phyloP scores from a whole-genome alignment of 2,797 vertebrate genomes.

The Petrocephalus sullivani region DNA sequence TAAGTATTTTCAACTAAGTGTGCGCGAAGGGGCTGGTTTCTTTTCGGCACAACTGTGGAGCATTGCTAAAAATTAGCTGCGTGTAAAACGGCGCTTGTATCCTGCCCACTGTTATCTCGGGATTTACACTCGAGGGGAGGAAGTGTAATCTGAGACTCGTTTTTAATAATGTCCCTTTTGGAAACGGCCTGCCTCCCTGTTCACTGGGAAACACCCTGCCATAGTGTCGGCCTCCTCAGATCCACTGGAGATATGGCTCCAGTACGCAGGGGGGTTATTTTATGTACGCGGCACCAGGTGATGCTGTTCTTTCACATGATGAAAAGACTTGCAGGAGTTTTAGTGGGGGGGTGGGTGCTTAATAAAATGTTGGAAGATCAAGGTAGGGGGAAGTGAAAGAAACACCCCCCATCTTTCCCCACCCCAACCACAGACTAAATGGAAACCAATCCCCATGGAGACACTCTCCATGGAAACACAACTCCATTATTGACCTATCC shows the following conservation, averaged over 20 bases:
- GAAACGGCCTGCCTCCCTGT: slow-evolving; percentile 18
- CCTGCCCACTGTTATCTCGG: neutral
- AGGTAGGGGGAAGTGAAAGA: slow-evolving; percentile 36
- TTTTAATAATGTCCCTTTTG: slow-evolving; percentile 15
- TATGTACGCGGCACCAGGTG: neutral
- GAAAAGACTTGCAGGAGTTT: neutral
- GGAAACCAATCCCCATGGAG: slow-evolving; percentile 34
- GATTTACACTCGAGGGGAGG: neutral
- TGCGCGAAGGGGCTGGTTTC: neutral
- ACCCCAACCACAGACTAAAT: slow-evolving; percentile 28
- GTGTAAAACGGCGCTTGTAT: neutral
- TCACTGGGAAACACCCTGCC: neutral
- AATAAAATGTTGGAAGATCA: slow-evolving; percentile 38
- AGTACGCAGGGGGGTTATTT: neutral
- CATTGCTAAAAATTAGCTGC: neutral
- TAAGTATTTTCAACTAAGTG: neutral
- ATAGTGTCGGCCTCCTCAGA: neutral
- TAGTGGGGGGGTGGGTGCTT: neutral
- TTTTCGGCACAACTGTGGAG: neutral
- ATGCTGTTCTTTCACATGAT: neutral
- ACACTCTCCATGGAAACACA: slow-evolving; percentile 24
- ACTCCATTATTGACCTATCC: slow-evolving; percentile 23
- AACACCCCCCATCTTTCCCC: slow-evolving; percentile 18
- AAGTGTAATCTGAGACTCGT: neutral
- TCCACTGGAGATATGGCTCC: neutral